Evolutionary conservation across 2,888 invertebrate genomes (phyloP).

Genomic region (Napeogenes inachia): DNA sequence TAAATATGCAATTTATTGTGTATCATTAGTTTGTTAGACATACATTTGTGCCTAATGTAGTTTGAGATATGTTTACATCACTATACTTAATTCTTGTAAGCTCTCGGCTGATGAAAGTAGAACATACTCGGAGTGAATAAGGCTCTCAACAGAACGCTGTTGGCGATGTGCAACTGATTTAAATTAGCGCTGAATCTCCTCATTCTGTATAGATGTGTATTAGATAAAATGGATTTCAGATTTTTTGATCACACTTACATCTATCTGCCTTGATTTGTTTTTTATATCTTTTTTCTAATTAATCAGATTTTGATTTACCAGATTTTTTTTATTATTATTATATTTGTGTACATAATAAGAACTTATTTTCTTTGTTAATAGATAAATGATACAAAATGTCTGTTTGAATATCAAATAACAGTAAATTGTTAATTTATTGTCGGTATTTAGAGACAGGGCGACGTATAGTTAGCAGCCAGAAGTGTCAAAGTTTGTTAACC

Average conservation of each 20-base stretch:
- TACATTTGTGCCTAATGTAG: neutral
- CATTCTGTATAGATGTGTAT: neutral
- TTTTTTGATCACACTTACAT: too few relatives aligned
- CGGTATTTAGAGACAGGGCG: conserved; percentile 40
- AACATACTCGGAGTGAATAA: conserved; percentile 1
- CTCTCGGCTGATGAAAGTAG: conserved; percentile 5
- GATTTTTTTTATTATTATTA: too few relatives aligned
- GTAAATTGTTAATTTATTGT: conserved; percentile 21
- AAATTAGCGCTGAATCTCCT: neutral
- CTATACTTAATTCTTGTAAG: conserved; percentile 5
- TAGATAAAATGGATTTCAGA: too few relatives aligned
- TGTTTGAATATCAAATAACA: neutral
- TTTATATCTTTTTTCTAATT: too few relatives aligned
- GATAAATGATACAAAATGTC: neutral
- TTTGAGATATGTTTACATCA: neutral
- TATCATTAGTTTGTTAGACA: too few relatives aligned
- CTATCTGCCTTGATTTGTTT: too few relatives aligned
- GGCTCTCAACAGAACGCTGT: conserved; percentile 5
- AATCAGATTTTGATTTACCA: too few relatives aligned
- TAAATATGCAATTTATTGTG: too few relatives aligned
- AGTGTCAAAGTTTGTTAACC: conserved; percentile 62
- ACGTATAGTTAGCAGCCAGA: conserved; percentile 50
- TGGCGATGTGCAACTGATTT: conserved; percentile 3
- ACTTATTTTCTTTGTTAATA: neutral
- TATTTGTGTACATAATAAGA: too few relatives aligned